Conservation (phyloP, 37 sponge, comb jelly and placozoan genomes). For the Axinella damicornis region DNA sequence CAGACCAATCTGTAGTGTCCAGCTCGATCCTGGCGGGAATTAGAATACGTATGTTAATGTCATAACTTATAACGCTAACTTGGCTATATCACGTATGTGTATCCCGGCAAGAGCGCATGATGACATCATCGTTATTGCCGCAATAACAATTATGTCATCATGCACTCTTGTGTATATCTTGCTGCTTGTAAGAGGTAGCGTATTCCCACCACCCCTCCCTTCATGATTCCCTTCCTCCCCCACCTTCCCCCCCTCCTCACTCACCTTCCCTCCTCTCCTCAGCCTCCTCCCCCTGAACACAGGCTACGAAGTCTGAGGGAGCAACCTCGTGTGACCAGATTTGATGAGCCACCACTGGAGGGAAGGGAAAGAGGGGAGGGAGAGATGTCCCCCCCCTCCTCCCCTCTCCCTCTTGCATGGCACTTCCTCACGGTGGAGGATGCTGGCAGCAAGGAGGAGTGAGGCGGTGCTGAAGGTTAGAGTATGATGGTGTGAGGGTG, state of each 20-base stretch:
- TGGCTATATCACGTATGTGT: no score
- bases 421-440: conserved; percentile 27
- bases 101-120: no score
- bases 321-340: conserved; percentile 20
- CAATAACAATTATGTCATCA: no score
- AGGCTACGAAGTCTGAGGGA: conserved; percentile 28
- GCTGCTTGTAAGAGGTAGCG: no score
- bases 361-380: neutral
- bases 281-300: neutral
- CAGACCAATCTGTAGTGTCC: no score
- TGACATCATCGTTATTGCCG: no score
- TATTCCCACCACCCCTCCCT: neutral
- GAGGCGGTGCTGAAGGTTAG: conserved; percentile 35
- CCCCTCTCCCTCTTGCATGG: neutral
- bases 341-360: conserved; percentile 39
- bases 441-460: neutral
- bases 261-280: neutral
- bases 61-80: no score
- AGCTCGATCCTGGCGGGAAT: no score
- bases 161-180: no score
- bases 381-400: neutral
- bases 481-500: neutral
- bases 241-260: neutral
- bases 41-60: no score
- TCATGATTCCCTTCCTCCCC: neutral